Percentiles rank a stretch among this genome's conserved stretches.
Conservation (phyloP, 2,888 invertebrate genomes). For the Drosophila koepferae region DNA sequence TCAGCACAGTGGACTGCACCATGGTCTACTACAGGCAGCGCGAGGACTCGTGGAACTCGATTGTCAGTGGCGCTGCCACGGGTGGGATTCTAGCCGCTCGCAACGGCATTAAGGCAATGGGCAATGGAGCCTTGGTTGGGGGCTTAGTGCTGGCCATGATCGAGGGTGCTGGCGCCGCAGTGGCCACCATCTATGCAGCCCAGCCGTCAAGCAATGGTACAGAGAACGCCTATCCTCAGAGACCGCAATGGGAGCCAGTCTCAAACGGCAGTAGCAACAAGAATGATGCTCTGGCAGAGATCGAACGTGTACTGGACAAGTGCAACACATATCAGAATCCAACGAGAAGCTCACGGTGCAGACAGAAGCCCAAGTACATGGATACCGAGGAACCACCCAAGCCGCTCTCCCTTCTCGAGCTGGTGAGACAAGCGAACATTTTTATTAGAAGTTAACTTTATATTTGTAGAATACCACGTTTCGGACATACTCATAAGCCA, state of each 20-base stretch:
- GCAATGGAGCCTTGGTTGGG: constrained; percentile 66
- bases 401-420: constrained; percentile 50
- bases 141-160: constrained; percentile 68
- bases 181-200: constrained; percentile 68
- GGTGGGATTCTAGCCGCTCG: constrained; percentile 69
- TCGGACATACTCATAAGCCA: constrained; percentile 34
- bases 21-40: constrained; percentile 60
- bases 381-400: constrained; percentile 8
- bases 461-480: constrained; percentile 3
- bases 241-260: constrained; percentile 56
- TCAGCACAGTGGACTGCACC: constrained; percentile 69
- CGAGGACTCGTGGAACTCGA: constrained; percentile 70
- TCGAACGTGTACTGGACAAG: constrained; percentile 57
- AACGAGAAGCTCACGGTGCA: background rate
- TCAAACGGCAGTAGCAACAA: constrained; percentile 1
- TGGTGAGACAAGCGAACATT: constrained; percentile 51
- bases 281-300: constrained; percentile 43
- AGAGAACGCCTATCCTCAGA: constrained; percentile 12
- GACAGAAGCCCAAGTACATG: background rate
- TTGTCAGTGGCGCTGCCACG: constrained; percentile 64
- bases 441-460: constrained; percentile 50
- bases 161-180: constrained; percentile 66
- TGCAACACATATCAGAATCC: constrained; percentile 37
- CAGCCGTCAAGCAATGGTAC: constrained; percentile 9
- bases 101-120: constrained; percentile 66